Percentiles rank a stretch among this genome's conserved stretches.
Evolutionary conservation across 2,113 vertebrate species (phyloP).

Genomic region (Chaetops frenatus): DNA sequence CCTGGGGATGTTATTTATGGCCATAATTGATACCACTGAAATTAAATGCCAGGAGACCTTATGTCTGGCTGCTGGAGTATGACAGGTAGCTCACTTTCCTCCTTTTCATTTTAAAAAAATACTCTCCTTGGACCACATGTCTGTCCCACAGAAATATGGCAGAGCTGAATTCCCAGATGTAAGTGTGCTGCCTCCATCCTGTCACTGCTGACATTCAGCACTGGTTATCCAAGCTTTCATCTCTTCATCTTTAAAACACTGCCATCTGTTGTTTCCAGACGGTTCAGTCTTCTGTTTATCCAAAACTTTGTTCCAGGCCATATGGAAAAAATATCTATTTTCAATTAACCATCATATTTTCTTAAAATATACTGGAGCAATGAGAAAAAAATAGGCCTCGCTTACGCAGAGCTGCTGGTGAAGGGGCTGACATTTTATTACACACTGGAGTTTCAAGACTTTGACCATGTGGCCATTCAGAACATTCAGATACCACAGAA

Average conservation of each 20-base stretch:
- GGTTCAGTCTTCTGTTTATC: slow-evolving; percentile 38
- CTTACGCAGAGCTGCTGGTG: not conserved
- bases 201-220: not conserved
- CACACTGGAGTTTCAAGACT: not conserved
- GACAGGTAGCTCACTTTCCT: not conserved
- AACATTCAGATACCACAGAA: not conserved
- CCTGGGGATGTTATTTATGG: not conserved
- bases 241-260: slow-evolving; percentile 53
- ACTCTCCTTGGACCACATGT: not conserved
- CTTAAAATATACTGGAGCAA: slow-evolving; percentile 15
- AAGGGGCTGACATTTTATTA: not conserved
- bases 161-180: not conserved
- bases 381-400: slow-evolving; percentile 3
- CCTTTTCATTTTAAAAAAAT: not conserved
- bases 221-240: slow-evolving; percentile 24
- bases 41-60: not conserved
- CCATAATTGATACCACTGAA: not conserved
- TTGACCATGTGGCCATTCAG: not conserved
- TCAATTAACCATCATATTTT: slow-evolving; percentile 45
- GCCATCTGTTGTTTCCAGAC: slow-evolving; percentile 63
- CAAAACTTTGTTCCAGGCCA: slow-evolving; percentile 33
- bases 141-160: not conserved
- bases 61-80: not conserved
- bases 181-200: not conserved
- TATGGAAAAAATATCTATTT: slow-evolving; percentile 57